phyloP scores from a whole-genome alignment of 2,888 invertebrate genomes.

The Hydrotaea diabolus region DNA sequence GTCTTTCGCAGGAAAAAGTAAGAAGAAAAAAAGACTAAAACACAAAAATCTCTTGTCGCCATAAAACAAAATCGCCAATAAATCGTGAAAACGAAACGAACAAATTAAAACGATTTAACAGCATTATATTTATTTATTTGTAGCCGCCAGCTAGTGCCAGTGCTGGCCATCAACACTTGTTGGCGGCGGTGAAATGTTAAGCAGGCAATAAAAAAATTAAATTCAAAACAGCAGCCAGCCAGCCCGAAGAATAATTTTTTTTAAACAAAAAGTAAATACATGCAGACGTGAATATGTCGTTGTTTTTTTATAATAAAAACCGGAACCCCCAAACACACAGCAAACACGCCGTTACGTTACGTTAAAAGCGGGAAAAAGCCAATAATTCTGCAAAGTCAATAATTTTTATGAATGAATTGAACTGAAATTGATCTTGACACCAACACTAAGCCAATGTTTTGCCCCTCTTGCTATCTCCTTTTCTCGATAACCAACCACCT shows the following conservation, averaged over 20 bases:
- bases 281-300: background rate
- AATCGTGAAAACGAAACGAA: conserved; percentile 24
- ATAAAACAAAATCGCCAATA: conserved; percentile 19
- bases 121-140: background rate
- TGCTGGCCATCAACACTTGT: conserved; percentile 17
- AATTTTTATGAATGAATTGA: conserved; percentile 47
- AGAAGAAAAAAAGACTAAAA: background rate
- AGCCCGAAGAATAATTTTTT: background rate
- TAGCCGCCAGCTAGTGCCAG: no score
- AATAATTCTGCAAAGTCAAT: conserved; percentile 30
- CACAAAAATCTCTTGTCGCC: conserved; percentile 22
- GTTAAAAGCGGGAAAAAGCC: conserved; percentile 17
- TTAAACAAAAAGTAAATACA: conserved; percentile 13
- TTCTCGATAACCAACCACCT: no score
- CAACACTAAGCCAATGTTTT: conserved; percentile 19
- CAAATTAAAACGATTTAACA: conserved; percentile 9
- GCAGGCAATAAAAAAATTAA: conserved; percentile 10
- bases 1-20: background rate
- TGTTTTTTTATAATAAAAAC: conserved; percentile 37
- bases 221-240: background rate
- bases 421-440: conserved; percentile 33
- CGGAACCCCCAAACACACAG: conserved; percentile 33
- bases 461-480: background rate
- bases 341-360: background rate
- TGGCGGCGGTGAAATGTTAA: conserved; percentile 10